These are phyloP conservation scores for Noctua janthina DNA, from an alignment of 2,888 invertebrate genomes.

Conservation along the genomic window DNA sequence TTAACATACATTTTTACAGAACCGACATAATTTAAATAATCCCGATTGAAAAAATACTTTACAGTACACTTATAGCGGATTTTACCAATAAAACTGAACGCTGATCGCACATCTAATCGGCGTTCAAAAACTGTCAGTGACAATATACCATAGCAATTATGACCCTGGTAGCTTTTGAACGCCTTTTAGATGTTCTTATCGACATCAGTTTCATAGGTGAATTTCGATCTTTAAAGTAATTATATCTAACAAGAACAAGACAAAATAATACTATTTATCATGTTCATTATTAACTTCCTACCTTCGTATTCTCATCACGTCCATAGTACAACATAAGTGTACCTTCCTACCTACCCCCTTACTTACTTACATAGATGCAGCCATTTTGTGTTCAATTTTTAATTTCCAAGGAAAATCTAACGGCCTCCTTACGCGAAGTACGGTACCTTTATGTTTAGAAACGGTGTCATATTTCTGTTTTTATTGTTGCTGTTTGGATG, in stretches of 20 bases:
- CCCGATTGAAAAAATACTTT: neutral
- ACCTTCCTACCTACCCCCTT: neutral
- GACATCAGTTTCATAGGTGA: neutral
- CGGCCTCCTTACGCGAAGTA: slow-evolving; percentile 21
- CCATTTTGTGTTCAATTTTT: slow-evolving; percentile 54
- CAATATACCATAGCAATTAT: neutral
- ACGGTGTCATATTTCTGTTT: slow-evolving; percentile 42
- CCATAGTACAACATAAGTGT: slow-evolving; percentile 3
- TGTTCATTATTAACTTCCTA: neutral
- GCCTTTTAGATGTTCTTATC: neutral
- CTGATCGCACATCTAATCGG: neutral
- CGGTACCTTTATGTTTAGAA: slow-evolving; percentile 35
- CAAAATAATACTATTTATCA: slow-evolving; percentile 14
- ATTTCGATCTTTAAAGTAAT: neutral
- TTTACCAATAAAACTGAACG: neutral
- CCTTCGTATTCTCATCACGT: slow-evolving; percentile 30
- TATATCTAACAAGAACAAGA: neutral
- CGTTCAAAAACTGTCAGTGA: neutral
- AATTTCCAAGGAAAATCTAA: slow-evolving; percentile 56
- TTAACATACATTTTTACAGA: neutral
- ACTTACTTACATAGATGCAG: slow-evolving; percentile 10
- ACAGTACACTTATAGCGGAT: neutral
- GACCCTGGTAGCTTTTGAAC: neutral
- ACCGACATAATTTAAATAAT: neutral
- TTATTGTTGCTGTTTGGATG: slow-evolving; percentile 48